Evolutionary conservation across 2,113 vertebrate genomes (phyloP), one percentile per base, ranked within the genome.

Genomic region (Lutjanus erythropterus): DNA sequence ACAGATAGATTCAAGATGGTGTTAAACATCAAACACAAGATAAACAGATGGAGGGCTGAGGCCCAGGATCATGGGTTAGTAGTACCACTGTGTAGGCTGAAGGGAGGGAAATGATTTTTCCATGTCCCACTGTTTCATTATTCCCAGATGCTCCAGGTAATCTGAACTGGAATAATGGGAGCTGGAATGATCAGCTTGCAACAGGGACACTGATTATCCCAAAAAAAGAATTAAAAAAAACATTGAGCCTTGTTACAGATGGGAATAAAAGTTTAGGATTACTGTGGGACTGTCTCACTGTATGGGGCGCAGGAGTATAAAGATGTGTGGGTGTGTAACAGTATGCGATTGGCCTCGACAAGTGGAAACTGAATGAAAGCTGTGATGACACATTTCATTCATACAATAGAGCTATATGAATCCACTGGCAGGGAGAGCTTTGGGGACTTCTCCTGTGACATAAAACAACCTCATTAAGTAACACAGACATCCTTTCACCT

Each of bases 101-200:
- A 75, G 61, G 68, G 59, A 83, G 84, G 89, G 79, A 93, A 94
- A 93, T 92, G 47, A 80, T 87, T 94, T 93, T 93, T 92, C 91
- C 88, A 86, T 89, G 83, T 91, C 88, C 76, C 79, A 79, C 65
- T 76, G 75, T 85, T 92, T 89, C 87, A 92, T 92, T 90, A 90
- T 91, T 93, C 91, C 92, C 92, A 92, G 85, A 92, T 91, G 91
- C 87, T 91, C 21, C 86, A 93, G 89, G 92, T 94, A 93, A 93
- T 89, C 81, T 81, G 82, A 92, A 89, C 88, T 62, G 75, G 66
- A 89, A 88, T 78, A 85, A 81, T 81, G 58, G 64, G 70, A 84
- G 75, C 83, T 71, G 74, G 75, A 90, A 91, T 74, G 78, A 91
- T 91, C 88, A 81, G 76, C 79, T 18, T 75, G 83, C 46, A 81